Conservation (phyloP, 2,113 vertebrate species). For the Potamarius usumacintae region DNA sequence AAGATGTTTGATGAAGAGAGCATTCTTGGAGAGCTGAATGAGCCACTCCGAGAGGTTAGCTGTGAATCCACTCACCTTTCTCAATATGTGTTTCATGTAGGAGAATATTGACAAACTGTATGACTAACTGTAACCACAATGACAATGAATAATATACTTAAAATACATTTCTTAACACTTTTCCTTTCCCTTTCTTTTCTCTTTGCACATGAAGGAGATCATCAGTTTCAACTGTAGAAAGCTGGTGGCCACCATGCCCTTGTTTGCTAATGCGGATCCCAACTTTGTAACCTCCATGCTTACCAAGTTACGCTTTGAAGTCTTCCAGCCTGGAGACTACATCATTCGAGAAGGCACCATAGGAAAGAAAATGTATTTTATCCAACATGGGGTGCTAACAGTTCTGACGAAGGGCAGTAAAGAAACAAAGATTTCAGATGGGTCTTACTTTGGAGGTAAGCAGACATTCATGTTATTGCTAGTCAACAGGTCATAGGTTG, state of each 20-base stretch:
- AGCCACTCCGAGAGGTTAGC: constrained; percentile 90
- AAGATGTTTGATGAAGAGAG: constrained; percentile 99
- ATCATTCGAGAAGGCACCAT: constrained; percentile 95
- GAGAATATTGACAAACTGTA: not conserved
- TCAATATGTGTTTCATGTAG: not conserved
- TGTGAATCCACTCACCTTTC: not conserved
- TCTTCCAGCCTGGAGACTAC: constrained; percentile 93
- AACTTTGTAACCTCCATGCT: constrained; percentile 98
- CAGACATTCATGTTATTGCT: not conserved
- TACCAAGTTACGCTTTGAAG: constrained; percentile 93
- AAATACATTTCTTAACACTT: not conserved
- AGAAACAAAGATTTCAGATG: constrained; percentile 93
- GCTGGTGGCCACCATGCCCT: constrained; percentile 94
- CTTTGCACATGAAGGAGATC: constrained; percentile 81
- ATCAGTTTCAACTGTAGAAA: constrained; percentile 98
- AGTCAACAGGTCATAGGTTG: no score
- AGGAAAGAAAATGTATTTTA: constrained; percentile 99
- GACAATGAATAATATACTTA: not conserved
- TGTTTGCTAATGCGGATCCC: constrained; percentile 95
- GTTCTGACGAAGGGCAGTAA: constrained; percentile 94
- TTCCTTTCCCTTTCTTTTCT: not conserved
- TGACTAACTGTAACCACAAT: not conserved
- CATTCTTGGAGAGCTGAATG: constrained; percentile 94
- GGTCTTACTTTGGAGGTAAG: constrained; percentile 97
- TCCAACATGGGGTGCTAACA: constrained; percentile 94